A percentile compares a stretch with the other conserved stretches of the same genome.
Conservation (phyloP, 2,888 invertebrate genomes). For the Drosophila buzzatii region DNA sequence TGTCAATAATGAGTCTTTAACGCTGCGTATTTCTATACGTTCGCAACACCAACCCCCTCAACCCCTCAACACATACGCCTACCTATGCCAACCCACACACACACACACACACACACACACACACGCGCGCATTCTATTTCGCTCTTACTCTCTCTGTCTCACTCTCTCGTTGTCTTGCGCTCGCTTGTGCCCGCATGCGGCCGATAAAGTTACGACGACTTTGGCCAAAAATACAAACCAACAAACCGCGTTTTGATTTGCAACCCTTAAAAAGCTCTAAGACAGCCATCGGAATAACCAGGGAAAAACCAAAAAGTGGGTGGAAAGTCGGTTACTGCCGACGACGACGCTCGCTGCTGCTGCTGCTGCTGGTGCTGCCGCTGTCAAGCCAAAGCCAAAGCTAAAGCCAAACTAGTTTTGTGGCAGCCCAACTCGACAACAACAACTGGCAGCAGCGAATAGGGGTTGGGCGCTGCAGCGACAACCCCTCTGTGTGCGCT, state of each 20-base stretch:
- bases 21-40: constrained; percentile 30
- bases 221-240: constrained; percentile 81
- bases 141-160: not conserved
- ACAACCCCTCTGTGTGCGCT: constrained; percentile 25
- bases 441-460: not conserved
- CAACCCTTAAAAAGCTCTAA: constrained; percentile 75
- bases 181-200: constrained; percentile 15
- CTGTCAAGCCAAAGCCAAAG: constrained; percentile 69
- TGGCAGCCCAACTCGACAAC: constrained; percentile 62
- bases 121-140: not conserved
- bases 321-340: constrained; percentile 69
- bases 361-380: constrained; percentile 18
- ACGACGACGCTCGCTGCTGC: not conserved
- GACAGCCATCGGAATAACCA: constrained; percentile 65
- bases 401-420: constrained; percentile 79
- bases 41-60: constrained; percentile 1
- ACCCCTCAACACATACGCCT: constrained; percentile 13
- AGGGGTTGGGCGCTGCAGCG: constrained; percentile 20
- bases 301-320: constrained; percentile 73
- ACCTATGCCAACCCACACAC: not conserved
- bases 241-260: constrained; percentile 82
- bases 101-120: not conserved
- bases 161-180: not conserved
- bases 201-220: constrained; percentile 74
- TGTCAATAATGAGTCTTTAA: constrained; percentile 80